Percentiles rank a stretch among this genome's conserved stretches.
These are phyloP conservation scores for Cryptus armator DNA, from an alignment of 2,888 invertebrate species.

Conservation along the genomic window DNA sequence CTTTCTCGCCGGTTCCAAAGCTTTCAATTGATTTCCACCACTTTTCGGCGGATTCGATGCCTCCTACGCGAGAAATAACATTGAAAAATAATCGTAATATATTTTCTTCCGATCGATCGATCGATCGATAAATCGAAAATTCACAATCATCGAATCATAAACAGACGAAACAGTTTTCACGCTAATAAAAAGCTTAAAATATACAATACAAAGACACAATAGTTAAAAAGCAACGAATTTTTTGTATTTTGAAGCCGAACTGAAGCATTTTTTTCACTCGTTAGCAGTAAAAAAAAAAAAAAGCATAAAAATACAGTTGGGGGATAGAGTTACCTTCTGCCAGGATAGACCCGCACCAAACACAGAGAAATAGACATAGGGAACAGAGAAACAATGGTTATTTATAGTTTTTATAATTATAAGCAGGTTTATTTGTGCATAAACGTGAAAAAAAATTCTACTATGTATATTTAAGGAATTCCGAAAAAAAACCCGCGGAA, in stretches of 20 bases:
- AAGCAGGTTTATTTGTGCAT: slow-evolving; percentile 29
- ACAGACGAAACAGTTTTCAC: background rate
- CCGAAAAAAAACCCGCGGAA: too few relatives aligned
- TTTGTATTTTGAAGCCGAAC: background rate
- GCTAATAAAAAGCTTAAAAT: background rate
- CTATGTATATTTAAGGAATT: background rate
- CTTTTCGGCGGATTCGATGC: slow-evolving; percentile 95
- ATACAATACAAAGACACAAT: background rate
- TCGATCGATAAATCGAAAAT: background rate
- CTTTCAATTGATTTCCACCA: slow-evolving; percentile 92
- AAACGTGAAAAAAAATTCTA: background rate
- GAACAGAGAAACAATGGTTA: slow-evolving; percentile 82
- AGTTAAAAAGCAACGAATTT: background rate
- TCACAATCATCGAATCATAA: background rate
- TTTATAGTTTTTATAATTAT: slow-evolving; percentile 69
- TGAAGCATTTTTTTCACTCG: slow-evolving; percentile 12
- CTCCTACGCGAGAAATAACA: slow-evolving; percentile 87
- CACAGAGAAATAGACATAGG: slow-evolving; percentile 84
- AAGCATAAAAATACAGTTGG: slow-evolving; percentile 71
- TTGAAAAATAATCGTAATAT: background rate
- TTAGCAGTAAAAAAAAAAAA: slow-evolving; percentile 46
- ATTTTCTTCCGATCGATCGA: background rate
- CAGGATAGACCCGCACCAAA: slow-evolving; percentile 84
- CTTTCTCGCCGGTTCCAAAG: slow-evolving; percentile 92
- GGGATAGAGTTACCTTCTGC: slow-evolving; percentile 84